Evolutionary conservation across 2,888 invertebrate genomes (phyloP).

Genomic region (Troides helena): DNA sequence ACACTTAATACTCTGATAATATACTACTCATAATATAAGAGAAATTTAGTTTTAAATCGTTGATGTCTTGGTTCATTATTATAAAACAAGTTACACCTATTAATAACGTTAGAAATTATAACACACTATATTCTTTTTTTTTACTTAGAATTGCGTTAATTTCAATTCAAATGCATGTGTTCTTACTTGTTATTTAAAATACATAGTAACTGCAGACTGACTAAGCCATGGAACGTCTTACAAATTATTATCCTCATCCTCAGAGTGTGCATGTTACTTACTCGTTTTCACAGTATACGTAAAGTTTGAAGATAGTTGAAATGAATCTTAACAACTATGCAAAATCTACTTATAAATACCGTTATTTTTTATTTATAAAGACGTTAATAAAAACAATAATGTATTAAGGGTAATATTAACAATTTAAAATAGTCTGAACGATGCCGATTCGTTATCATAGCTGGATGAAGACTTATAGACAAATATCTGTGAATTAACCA

Average conservation of each 20-base stretch:
- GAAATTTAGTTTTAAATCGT: too few relatives aligned
- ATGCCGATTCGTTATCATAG: too few relatives aligned
- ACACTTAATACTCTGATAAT: not conserved
- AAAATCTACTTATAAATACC: too few relatives aligned
- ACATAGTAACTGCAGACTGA: slow-evolving; percentile 34
- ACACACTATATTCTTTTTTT: not conserved
- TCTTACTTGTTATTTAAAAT: slow-evolving; percentile 24
- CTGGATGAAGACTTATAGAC: too few relatives aligned
- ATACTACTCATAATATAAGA: not conserved
- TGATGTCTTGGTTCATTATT: too few relatives aligned
- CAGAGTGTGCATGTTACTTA: slow-evolving; percentile 38
- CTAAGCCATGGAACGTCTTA: slow-evolving; percentile 45
- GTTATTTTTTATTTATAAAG: too few relatives aligned
- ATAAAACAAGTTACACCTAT: too few relatives aligned
- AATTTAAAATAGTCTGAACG: too few relatives aligned
- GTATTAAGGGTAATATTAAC: too few relatives aligned
- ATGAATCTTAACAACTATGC: too few relatives aligned
- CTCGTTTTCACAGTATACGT: slow-evolving; percentile 35
- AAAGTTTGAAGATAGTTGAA: not conserved
- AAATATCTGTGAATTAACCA: too few relatives aligned
- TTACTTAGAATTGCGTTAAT: not conserved
- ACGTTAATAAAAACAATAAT: too few relatives aligned
- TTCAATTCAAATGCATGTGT: slow-evolving; percentile 5
- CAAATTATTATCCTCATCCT: slow-evolving; percentile 52
- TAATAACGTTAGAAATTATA: not conserved